phyloP scores from a whole-genome alignment of 2,797 vertebrate genomes.

The Pseudochaenichthys georgianus region DNA sequence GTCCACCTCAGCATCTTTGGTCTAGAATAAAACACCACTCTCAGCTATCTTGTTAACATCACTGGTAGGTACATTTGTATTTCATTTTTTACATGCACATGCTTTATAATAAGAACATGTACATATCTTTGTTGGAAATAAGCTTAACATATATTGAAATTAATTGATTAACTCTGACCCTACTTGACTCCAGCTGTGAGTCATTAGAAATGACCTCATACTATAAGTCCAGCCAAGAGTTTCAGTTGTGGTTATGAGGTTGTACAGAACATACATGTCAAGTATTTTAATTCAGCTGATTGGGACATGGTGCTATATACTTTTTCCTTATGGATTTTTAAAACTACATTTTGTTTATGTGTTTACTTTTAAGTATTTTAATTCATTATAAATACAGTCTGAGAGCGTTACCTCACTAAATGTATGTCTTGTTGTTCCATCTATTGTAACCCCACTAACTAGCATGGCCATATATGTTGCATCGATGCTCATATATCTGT shows the following conservation, averaged over 20 bases:
- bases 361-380: not conserved
- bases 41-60: not conserved
- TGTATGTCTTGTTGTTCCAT: no score
- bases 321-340: not conserved
- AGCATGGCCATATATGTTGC: no score
- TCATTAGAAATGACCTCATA: not conserved
- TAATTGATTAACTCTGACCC: not conserved
- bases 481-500: not conserved
- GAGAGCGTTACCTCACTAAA: not conserved
- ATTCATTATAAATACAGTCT: not conserved
- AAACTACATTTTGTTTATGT: not conserved
- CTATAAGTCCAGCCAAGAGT: not conserved
- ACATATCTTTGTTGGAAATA: not conserved
- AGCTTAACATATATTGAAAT: not conserved
- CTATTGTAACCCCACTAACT: no score
- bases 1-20: fast-evolving
- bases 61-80: conserved; percentile 40
- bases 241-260: not conserved
- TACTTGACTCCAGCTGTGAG: not conserved
- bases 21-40: conserved; percentile 25
- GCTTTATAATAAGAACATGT: not conserved
- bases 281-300: not conserved
- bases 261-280: not conserved
- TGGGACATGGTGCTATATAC: no score
- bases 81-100: not conserved